Conservation (phyloP, 2,888 invertebrate genomes). For the Brachyptera risi region DNA sequence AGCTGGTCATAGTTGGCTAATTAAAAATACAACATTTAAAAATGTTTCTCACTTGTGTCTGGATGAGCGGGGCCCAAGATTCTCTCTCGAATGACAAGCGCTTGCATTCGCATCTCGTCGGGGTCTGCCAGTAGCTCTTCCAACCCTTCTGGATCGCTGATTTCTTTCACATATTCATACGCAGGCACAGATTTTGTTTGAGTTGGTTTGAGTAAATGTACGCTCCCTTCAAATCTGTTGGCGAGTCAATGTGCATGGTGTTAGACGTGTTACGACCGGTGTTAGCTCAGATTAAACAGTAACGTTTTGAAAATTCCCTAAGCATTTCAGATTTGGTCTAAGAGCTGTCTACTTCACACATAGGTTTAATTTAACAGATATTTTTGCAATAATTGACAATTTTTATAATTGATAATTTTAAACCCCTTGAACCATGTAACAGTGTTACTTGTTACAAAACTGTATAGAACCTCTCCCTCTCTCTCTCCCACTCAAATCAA, state of each 20-base stretch:
- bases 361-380: neutral
- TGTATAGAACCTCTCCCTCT: too few relatives aligned
- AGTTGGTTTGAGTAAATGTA: conserved; percentile 69
- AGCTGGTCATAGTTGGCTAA: too few relatives aligned
- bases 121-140: conserved; percentile 88
- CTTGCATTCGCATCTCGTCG: conserved; percentile 93
- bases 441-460: too few relatives aligned
- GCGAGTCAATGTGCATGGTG: neutral
- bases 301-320: too few relatives aligned
- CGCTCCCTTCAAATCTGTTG: conserved; percentile 56
- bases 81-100: conserved; percentile 81
- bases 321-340: too few relatives aligned
- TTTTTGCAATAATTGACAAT: too few relatives aligned
- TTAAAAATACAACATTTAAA: too few relatives aligned
- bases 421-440: too few relatives aligned
- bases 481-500: too few relatives aligned
- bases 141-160: conserved; percentile 69
- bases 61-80: conserved; percentile 93
- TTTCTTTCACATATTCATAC: conserved; percentile 84
- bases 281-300: neutral
- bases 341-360: neutral
- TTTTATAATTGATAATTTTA: too few relatives aligned
- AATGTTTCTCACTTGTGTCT: too few relatives aligned
- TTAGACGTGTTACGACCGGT: neutral
- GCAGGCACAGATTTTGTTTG: conserved; percentile 71